These are phyloP conservation scores for Epizoanthus illoricatus DNA, from an alignment of 92 coral and sea anemone species.

Conservation along the genomic window DNA sequence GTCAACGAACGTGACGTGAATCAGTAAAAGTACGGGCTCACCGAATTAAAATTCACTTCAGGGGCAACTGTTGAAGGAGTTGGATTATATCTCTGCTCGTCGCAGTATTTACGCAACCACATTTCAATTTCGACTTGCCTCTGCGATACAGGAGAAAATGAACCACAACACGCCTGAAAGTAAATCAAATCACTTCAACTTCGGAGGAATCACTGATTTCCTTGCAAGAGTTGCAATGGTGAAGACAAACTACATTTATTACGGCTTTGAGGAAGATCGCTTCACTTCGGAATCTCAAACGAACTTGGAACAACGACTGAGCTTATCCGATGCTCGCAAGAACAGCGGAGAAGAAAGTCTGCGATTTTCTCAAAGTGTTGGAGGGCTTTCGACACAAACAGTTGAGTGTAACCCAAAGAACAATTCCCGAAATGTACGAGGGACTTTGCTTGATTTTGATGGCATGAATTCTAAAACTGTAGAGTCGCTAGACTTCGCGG, in stretches of 20 bases:
- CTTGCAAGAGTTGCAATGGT: not conserved
- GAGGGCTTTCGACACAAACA: not conserved
- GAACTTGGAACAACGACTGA: not conserved
- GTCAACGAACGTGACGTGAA: too few species aligned
- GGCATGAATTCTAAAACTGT: not conserved
- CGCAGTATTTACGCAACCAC: not conserved
- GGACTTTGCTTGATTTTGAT: not conserved
- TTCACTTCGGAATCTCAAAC: not conserved
- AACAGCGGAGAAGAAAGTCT: not conserved
- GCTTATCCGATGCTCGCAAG: not conserved
- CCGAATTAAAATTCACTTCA: not conserved
- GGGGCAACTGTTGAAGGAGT: conserved; percentile 4
- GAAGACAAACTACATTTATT: not conserved
- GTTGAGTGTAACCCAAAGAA: not conserved
- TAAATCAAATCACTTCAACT: not conserved
- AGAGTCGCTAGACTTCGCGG: conserved; percentile 1
- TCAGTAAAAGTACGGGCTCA: too few species aligned
- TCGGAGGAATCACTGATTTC: not conserved
- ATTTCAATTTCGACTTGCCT: not conserved
- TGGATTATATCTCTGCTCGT: too few species aligned
- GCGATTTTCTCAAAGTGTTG: not conserved
- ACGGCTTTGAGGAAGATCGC: not conserved
- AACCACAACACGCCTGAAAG: too few species aligned
- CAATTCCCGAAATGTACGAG: not conserved
- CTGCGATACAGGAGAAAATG: too few species aligned